Evolutionary conservation across 2,113 vertebrate genomes (phyloP), one percentile per base, ranked within the genome.

Genomic region (Argyrosomus japonicus): DNA sequence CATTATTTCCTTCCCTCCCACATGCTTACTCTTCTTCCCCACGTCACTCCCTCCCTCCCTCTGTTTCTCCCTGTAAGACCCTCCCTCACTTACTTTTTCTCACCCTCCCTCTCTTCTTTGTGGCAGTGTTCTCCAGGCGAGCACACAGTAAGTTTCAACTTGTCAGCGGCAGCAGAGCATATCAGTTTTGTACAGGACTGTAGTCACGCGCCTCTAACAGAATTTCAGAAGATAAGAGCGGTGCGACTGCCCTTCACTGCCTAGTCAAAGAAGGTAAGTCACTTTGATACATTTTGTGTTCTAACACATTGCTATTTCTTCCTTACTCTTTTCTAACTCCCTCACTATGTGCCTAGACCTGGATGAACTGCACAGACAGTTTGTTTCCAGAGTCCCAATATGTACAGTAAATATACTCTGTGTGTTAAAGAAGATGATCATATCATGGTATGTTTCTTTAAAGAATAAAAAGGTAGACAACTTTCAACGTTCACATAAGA

Each of bases 71-170:
- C 32, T 62, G 13, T 51, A 74, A 75, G 87, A 74, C 84, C 82
- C 89, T 88, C 88, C 88, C 85, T n/a, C n/a, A n/a, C 32, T 77
- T 69, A 77, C n/a, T 54, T 25, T 27, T 53, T 58, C 71, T 76
- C 36, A 9, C 58, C 29, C 64, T 75, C 82, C 77, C 88, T 79
- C 75, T 29, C 32, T 29, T 69, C 73, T 69, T 19, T 61, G 27
- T 71, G 53, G 18, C 77, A 47, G 76, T 75, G 40, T 62, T 89
- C 56, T 83, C 50, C 29, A 65, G 67, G 9, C 79, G 3, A 36
- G 50, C 67, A 60, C 54, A 68, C 84, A 88, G 71, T 83, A 71
- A 51, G 62, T 68, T 79, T 68, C 75, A 86, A 76, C 58, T 88
- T 86, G 48, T 54, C 83, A 75, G 29, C 58, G 62, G 57, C 13